Conservation (phyloP, 2,888 invertebrate species). For the Troides aeacus region DNA sequence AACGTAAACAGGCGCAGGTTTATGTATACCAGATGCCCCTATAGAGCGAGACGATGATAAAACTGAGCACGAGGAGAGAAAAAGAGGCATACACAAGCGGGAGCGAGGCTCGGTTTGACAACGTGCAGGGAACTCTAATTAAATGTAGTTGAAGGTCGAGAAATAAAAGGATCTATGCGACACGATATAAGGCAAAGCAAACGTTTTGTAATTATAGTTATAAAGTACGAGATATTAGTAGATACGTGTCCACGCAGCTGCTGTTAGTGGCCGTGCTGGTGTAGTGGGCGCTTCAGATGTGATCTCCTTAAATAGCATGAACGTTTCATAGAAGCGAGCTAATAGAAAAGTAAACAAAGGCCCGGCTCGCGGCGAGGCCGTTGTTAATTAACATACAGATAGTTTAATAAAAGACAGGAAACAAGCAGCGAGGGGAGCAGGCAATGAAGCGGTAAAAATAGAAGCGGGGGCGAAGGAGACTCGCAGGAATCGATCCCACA, state of each 20-base stretch:
- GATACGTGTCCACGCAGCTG: slow-evolving; percentile 42
- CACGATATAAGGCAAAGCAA: slow-evolving; percentile 40
- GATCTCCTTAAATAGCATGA: slow-evolving; percentile 54
- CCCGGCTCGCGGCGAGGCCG: slow-evolving; percentile 62
- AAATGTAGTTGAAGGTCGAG: slow-evolving; percentile 72
- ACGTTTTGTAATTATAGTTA: slow-evolving; percentile 35
- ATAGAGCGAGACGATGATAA: slow-evolving; percentile 68
- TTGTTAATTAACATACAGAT: slow-evolving; percentile 79
- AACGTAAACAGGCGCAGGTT: slow-evolving; percentile 75
- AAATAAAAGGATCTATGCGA: slow-evolving; percentile 60
- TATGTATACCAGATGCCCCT: slow-evolving; percentile 79
- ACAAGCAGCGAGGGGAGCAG: slow-evolving; percentile 72
- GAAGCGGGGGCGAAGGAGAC: slow-evolving; percentile 70
- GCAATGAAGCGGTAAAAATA: slow-evolving; percentile 81
- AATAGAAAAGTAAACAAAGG: slow-evolving; percentile 72
- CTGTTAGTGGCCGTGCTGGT: slow-evolving; percentile 35
- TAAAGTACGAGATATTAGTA: slow-evolving; percentile 33
- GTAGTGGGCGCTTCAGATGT: slow-evolving; percentile 39
- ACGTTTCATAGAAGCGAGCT: slow-evolving; percentile 58
- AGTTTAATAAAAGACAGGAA: slow-evolving; percentile 80
- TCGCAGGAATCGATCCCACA: slow-evolving; percentile 69
- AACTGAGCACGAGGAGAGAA: slow-evolving; percentile 52
- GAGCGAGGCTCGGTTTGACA: slow-evolving; percentile 64
- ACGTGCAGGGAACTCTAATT: slow-evolving; percentile 72
- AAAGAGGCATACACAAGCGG: slow-evolving; percentile 51